phyloP scores from a whole-genome alignment of 2,797 vertebrate species.

The Amblyraja radiata region DNA sequence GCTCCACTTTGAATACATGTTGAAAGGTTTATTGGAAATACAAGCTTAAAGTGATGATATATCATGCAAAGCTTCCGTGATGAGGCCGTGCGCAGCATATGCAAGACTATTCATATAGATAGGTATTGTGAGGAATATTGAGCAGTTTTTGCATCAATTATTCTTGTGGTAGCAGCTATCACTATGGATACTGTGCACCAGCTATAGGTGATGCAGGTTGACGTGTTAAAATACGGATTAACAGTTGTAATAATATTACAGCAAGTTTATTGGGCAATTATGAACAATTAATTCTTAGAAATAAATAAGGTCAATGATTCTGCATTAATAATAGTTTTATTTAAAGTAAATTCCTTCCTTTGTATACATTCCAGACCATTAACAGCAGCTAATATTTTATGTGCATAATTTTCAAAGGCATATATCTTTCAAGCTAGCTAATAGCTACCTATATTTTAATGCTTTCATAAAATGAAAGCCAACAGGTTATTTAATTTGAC shows the following conservation, averaged over 20 bases:
- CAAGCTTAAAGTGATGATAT: not conserved
- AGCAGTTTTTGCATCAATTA: not conserved
- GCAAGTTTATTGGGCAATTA: not conserved
- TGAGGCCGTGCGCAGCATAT: not conserved
- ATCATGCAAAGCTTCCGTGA: not conserved
- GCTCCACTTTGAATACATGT: not conserved
- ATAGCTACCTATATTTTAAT: conserved; percentile 38
- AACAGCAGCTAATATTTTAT: conserved; percentile 27
- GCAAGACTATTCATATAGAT: not conserved
- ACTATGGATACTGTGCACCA: not conserved
- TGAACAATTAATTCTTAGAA: not conserved
- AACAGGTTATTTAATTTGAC: conserved; percentile 59
- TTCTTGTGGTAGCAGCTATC: not conserved
- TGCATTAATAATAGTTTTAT: not conserved
- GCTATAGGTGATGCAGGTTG: not conserved
- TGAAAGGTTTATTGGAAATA: not conserved
- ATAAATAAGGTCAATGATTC: conserved; percentile 19
- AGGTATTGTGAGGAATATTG: not conserved
- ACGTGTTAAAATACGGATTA: not conserved
- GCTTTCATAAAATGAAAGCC: conserved; percentile 38
- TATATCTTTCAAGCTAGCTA: conserved; percentile 20
- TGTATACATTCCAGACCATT: not conserved
- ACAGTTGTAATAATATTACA: not conserved
- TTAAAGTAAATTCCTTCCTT: not conserved
- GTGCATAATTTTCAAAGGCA: conserved; percentile 24